Evolutionary conservation across 2,113 vertebrate species (phyloP), one percentile per base, ranked within the genome.

Genomic region (Piprites chloris): DNA sequence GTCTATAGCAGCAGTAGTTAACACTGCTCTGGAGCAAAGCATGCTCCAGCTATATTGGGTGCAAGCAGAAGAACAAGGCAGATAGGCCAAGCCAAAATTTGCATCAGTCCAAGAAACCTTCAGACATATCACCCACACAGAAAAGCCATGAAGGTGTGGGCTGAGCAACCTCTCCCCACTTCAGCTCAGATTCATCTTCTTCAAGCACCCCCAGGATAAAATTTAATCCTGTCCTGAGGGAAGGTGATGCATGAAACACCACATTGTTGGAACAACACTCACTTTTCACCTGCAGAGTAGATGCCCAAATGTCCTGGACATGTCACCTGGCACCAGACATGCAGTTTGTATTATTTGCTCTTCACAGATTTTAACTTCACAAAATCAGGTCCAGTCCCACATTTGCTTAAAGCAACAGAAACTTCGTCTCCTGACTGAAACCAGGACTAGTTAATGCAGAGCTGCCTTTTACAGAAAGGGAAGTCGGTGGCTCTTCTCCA

Each of bases 21-120:
- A 32, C 42, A 30, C 1, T 66, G 26, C 41, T 86, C 58, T 37
- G 41, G 44, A 86, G 27, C 27, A 52, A 83, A 85, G 58, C 0
- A 0, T 19, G 32, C 14, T 47, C 14, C 0, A 0, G 37, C 39
- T 41, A 42, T 23, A 12, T 21, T 3, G 4, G 35, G 15, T 65
- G 32, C 69, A 75, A 50, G 44, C 10, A 8, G 58, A 65, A 65
- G n/a, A n/a, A 61, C 3, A 19, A 87, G 62, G 10, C 32, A 63
- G 49, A 65, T n/a, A 11, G 2, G 41, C 37, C 79, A 77, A 66
- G 44, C 32, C 80, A 78, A 71, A 74, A 49, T 55, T 42, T 90
- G 18, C 65, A 50, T 69, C 37, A 67, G 26, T 30, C 28, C 35
- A 55, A 55, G 55, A 88, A 85, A 35, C n/a, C 22, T 53, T 83